Conservation (phyloP, 2,888 invertebrate species). For the Notodonta ziczac region DNA sequence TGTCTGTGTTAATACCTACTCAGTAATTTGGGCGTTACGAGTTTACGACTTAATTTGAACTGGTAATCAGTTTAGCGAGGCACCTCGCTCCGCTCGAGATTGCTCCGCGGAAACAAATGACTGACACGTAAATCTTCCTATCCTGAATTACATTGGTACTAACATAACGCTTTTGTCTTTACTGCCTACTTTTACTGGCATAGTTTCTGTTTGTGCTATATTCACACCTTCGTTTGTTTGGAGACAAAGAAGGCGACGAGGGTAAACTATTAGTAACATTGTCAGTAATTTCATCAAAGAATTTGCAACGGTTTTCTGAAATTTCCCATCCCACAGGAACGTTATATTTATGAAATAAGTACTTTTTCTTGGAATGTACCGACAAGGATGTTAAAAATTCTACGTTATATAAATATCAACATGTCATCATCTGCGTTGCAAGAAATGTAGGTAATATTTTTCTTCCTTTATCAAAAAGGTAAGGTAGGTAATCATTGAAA, state of each 20-base stretch:
- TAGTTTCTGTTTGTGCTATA: constrained; percentile 31
- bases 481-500: too few relatives aligned
- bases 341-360: too few relatives aligned
- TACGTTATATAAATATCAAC: too few relatives aligned
- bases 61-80: constrained; percentile 79
- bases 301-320: too few relatives aligned
- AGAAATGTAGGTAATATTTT: too few relatives aligned
- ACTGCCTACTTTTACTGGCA: constrained; percentile 46
- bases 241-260: background rate
- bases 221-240: constrained; percentile 25
- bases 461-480: too few relatives aligned
- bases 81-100: constrained; percentile 63
- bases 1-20: constrained; percentile 63
- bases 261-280: too few relatives aligned
- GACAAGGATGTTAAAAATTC: too few relatives aligned
- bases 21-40: constrained; percentile 74
- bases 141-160: constrained; percentile 56
- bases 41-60: constrained; percentile 82
- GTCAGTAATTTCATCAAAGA: too few relatives aligned
- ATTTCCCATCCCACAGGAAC: too few relatives aligned
- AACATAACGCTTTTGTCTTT: constrained; percentile 57
- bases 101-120: constrained; percentile 73
- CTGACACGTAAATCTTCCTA: constrained; percentile 66
- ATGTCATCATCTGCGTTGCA: too few relatives aligned
- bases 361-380: too few relatives aligned